phyloP scores from a whole-genome alignment of 2,888 invertebrate genomes.

The Melanostoma mellinum region DNA sequence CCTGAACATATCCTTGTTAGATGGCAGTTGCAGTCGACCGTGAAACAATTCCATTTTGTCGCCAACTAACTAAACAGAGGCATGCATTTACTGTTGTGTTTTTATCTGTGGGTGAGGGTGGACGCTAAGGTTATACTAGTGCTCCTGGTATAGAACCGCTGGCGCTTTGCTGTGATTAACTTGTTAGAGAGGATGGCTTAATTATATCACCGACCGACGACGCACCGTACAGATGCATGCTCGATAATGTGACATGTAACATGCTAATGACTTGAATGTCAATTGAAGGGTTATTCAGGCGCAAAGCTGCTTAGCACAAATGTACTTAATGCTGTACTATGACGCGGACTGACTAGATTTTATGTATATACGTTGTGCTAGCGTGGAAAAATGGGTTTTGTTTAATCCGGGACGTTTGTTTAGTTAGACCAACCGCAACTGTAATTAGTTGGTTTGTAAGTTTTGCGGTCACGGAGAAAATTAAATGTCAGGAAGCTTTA shows the following conservation, averaged over 20 bases:
- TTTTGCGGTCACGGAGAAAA: slow-evolving; percentile 8
- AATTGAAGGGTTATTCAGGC: slow-evolving; percentile 45
- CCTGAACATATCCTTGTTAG: slow-evolving; percentile 23
- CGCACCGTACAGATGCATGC: slow-evolving; percentile 18
- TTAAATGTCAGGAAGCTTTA: background rate
- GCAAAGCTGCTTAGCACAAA: slow-evolving; percentile 10
- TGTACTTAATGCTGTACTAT: slow-evolving; percentile 39
- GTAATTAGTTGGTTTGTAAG: slow-evolving; percentile 36
- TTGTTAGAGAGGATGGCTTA: slow-evolving; percentile 69
- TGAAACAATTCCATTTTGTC: slow-evolving; percentile 68
- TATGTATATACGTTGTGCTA: background rate
- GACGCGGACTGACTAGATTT: slow-evolving; percentile 14
- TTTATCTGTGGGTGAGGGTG: slow-evolving; percentile 9
- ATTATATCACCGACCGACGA: slow-evolving; percentile 56
- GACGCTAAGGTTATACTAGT: background rate
- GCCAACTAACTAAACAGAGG: slow-evolving; percentile 62
- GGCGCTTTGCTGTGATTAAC: slow-evolving; percentile 61
- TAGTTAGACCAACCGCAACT: slow-evolving; percentile 22
- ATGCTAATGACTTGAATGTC: slow-evolving; percentile 63
- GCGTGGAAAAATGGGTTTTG: slow-evolving; percentile 27
- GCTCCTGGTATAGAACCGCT: background rate
- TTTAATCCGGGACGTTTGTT: slow-evolving; percentile 40
- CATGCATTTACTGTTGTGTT: slow-evolving; percentile 22
- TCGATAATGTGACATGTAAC: slow-evolving; percentile 72
- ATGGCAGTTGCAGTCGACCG: slow-evolving; percentile 45